Evolutionary conservation across 1,140 invertebrate genomes (phyloP), one percentile per base, ranked within the genome.

Genomic region (Zaprionus nigranus): DNA sequence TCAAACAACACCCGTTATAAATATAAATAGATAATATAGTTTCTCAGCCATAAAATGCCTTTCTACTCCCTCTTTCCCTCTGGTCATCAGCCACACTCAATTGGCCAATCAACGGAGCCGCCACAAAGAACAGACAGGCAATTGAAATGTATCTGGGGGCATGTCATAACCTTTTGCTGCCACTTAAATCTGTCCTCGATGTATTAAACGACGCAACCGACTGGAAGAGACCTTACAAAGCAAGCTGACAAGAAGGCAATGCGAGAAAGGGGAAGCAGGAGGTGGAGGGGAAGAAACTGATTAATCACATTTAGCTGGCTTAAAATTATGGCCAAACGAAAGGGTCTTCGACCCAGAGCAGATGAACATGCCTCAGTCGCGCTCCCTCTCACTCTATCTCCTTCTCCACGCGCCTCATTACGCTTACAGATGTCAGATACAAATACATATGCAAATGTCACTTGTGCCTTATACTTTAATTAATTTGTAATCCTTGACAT

Each of bases 401-500:
- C 5, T n/a, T n/a, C n/a, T 4, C n/a, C 9, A 20, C 20, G 46
- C 26, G 53, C 26, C 53, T 56, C 53, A 56, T 56, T 56, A 56
- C 53, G 53, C 26, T 30, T 17, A 28, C 53, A 56, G 26, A 36
- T 58, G n/a, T 36, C 30, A 38, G n/a, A 22, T 20, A 12, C 61
- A 13, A 60, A 76, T 59, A 65, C 64, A 46, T 67, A 76, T 78
- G 78, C 79, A 75, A 66, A 73, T 90, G 84, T 81, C 81, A 73
- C 58, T 84, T 69, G 56, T 61, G 65, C 81, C 58, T 71, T 67
- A 90, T 85, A 90, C 49, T 90, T 85, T 81, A 88, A 88, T 88
- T 88, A 88, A 85, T 88, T 85, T 85, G 71, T 76, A 90, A 90
- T 88, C 84, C 84, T 66, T 71, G 59, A 72, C 71, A 81, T 78